phyloP scores from a whole-genome alignment of 2,113 vertebrate species.

The Pavo muticus region DNA sequence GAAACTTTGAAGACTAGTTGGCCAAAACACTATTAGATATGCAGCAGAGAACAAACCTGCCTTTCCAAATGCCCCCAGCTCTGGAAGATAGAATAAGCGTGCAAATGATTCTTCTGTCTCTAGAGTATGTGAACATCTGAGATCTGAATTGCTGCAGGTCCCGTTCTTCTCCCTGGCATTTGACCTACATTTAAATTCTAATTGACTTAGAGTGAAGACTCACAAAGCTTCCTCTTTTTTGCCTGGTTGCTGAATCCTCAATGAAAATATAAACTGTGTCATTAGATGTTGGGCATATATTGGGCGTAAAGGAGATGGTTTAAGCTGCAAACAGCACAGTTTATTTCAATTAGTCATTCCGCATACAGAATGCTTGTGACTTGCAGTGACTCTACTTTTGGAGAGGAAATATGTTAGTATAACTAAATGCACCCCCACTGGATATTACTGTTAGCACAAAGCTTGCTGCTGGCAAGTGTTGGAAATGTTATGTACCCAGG shows the following conservation, averaged over 20 bases:
- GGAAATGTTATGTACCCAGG: not conserved
- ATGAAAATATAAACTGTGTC: constrained; percentile 58
- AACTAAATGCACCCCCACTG: not conserved
- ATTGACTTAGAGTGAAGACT: constrained; percentile 49
- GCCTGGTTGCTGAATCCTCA: constrained; percentile 18
- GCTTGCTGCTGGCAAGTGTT: not conserved
- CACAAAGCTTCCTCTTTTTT: constrained; percentile 13
- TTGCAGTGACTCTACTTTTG: not conserved
- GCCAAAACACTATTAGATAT: constrained; percentile 53
- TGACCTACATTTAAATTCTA: constrained; percentile 65
- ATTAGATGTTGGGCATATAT: constrained; percentile 10
- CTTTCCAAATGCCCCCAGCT: constrained; percentile 44
- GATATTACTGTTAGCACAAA: not conserved
- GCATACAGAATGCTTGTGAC: not conserved
- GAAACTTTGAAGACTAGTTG: constrained; percentile 52
- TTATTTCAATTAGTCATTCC: constrained; percentile 46
- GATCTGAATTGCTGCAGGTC: constrained; percentile 67
- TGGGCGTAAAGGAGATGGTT: constrained; percentile 17
- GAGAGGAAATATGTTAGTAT: not conserved
- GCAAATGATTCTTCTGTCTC: constrained; percentile 63
- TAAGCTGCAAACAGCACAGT: constrained; percentile 27
- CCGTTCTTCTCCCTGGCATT: constrained; percentile 54
- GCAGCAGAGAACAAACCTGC: constrained; percentile 53
- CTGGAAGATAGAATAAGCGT: constrained; percentile 39
- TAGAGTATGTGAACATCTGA: constrained; percentile 32